Evolutionary conservation across 2,113 vertebrate species (phyloP), one percentile per base, ranked within the genome.

Genomic region (Forbesichthys papilliferus): DNA sequence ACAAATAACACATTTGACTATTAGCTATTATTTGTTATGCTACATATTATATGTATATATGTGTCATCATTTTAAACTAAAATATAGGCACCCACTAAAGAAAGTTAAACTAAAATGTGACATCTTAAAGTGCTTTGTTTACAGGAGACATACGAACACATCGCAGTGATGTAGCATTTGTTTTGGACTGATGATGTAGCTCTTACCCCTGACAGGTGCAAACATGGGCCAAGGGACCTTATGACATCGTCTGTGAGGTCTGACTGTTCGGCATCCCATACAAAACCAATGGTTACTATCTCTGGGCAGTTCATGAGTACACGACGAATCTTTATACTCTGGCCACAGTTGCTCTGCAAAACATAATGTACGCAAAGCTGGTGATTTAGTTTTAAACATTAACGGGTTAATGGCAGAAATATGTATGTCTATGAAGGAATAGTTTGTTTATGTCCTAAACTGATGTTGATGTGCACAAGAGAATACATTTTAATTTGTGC

Each of bases 281-380:
- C 97, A 53, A 99, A 93, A 61, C 98, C 97, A 0, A 99, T 96
- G 2, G 97, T 98, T 52, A 99, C 96, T 16, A 99, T 97, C 90
- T 99, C 96, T 0, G 98, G 98, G 68, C 95, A 97, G 84, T 98
- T 99, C 96, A 99, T 97, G 64, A 99, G 93, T 71, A 99, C 97
- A 12, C 95, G 94, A 3, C 96, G 95, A 33, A 99, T 97, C 92
- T 97, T 98, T 83, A 98, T 97, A 81, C 94, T 98, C 78, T 98
- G 96, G 70, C 98, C 98, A 89, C 98, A 99, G 83, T 98, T 94
- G 74, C 96, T 98, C 98, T 99, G 86, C 6, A 78, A 68, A 75
- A 33, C 36, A 76, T 2, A 57, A 9, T 42, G n/a, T n/a, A 66
- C 12, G 18, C 10, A 27, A 11, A 58, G 20, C 18, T 46, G 46